Base-by-base conservation (phyloP, 2,888 invertebrate genomes). In the Phengaris alcon region DNA sequence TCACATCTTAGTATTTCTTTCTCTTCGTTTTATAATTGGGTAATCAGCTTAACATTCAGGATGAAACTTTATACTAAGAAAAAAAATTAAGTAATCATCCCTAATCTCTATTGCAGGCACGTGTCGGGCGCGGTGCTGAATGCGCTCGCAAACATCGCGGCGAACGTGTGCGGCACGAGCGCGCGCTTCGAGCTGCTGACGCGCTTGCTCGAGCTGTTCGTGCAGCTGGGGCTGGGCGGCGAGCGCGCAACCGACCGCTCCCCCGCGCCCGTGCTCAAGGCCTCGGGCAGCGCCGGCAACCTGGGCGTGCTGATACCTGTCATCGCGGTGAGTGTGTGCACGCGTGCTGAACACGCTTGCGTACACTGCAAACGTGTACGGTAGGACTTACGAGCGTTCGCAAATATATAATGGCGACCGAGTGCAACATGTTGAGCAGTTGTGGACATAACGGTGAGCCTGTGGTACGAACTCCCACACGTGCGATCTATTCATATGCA, bases 291-390 rank as follows among this genome's bases (percentile, higher is more conserved):
- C 82, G 99, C 99, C 12, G 99, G 99, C 48, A 99, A 99, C 89
- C 93, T 99, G 75, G 99, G 99, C 51, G 98, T 99, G 77, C 93
- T 99, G 0, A 99, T 99, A 87, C 99, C 99, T 0, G 99, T 99
- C 8, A 99, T 99, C 82, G 99, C 99, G 68, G 97, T 97, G 79
- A 88, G 90, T 86, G 15, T 86, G 15, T 68, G 13, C 48, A 48
- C 48, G 48, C 6, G 48, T 48, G 8, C 48, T 48, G 48, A 7
- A 48, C 48, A 8, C 48, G 7, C 48, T 52, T 10, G 52, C 52
- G 12, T 12, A 10, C 52, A 46, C 46, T 4, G 46, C 46, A 6
- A 46, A 48, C 48, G 48, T 48, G 52, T 52, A 10, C 12, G 52
- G 52, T 9, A 22, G 22, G 22, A 22, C 22, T 22, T 22, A 52